Percentiles rank a stretch among this genome's conserved stretches.
phyloP scores from a whole-genome alignment of 2,113 vertebrate species.

The Pantherophis guttatus region DNA sequence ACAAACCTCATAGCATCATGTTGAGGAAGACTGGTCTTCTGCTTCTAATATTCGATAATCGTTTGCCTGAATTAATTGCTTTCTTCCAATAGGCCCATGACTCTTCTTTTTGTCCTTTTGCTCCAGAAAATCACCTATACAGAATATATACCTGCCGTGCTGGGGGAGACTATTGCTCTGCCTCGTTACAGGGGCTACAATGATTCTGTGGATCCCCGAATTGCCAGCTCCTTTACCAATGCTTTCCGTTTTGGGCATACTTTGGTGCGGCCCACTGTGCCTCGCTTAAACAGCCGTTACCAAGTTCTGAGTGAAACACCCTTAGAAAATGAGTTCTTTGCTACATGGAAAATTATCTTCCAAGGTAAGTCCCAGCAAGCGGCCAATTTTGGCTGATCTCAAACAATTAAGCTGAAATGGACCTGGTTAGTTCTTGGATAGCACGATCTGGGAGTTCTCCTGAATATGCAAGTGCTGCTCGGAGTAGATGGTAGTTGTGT shows the following conservation, averaged over 20 bases:
- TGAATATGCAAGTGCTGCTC: neutral
- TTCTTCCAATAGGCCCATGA: neutral
- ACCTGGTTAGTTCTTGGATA: neutral
- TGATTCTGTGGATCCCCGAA: conserved; percentile 75
- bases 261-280: conserved; percentile 76
- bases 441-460: neutral
- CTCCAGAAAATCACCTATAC: conserved; percentile 81
- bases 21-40: neutral
- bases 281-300: conserved; percentile 70
- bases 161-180: conserved; percentile 39
- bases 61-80: neutral
- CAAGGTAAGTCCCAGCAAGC: conserved; percentile 70
- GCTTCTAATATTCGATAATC: neutral
- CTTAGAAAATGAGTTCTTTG: conserved; percentile 77
- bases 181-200: conserved; percentile 69
- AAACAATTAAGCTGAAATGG: neutral
- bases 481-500: neutral
- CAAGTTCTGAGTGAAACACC: conserved; percentile 60
- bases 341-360: conserved; percentile 81
- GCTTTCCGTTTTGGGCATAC: conserved; percentile 87
- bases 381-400: neutral
- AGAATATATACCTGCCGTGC: conserved; percentile 80
- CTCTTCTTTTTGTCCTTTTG: neutral
- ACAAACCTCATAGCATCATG: neutral
- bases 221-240: conserved; percentile 84